Conservation (phyloP, 2,113 vertebrate genomes). For the Tachuris rubrigastra region DNA sequence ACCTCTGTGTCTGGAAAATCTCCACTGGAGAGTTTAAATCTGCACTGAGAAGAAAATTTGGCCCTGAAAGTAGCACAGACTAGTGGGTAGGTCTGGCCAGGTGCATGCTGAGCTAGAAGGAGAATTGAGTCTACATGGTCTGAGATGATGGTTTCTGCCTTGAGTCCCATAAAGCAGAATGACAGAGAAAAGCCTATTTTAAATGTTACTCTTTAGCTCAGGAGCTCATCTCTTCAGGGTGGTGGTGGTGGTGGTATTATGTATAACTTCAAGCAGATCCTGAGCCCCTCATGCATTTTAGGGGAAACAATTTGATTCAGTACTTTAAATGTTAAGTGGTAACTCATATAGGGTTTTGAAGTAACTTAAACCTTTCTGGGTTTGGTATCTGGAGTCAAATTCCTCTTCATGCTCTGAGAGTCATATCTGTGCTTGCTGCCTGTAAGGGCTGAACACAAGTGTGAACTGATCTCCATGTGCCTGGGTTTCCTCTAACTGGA, state of each 20-base stretch:
- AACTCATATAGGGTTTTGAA: neutral
- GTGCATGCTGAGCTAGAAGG: neutral
- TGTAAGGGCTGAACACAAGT: neutral
- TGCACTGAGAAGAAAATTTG: neutral
- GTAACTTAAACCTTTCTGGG: neutral
- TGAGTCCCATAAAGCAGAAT: neutral
- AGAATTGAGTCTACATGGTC: neutral
- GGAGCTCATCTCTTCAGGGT: neutral
- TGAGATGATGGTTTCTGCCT: neutral
- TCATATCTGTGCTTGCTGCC: accelerated
- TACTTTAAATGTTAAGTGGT: neutral
- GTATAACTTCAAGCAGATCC: neutral
- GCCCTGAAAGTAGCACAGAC: neutral
- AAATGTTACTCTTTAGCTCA: neutral
- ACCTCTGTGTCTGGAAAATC: neutral
- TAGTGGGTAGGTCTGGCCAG: neutral
- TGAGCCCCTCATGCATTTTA: neutral
- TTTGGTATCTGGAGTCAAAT: neutral
- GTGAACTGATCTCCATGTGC: accelerated
- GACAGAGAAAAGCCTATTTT: neutral
- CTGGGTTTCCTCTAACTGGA: neutral
- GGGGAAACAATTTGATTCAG: neutral
- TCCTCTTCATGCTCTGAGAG: neutral
- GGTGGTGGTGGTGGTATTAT: neutral
- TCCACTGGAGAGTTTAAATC: neutral